Conservation (phyloP, 2,113 vertebrate species). For the Ia io region DNA sequence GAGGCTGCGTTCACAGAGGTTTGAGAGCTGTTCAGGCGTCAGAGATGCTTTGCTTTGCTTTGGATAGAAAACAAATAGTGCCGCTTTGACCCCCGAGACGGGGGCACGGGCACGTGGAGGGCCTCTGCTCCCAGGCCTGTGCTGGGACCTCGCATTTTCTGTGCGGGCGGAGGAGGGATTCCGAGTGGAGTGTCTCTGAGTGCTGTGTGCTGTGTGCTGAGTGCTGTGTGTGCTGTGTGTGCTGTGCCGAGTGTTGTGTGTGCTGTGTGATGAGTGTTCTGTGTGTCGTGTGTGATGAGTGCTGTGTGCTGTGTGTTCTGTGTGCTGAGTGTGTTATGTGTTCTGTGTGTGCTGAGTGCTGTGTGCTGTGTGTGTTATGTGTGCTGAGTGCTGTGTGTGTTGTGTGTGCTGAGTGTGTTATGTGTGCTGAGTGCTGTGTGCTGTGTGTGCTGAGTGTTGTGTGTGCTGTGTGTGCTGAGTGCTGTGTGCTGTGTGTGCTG, state of each 20-base stretch:
- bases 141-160: neutral
- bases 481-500: neutral
- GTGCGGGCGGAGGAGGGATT: fast-evolving
- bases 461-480: neutral
- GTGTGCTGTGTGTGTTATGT: neutral
- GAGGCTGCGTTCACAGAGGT: too few relatives aligned
- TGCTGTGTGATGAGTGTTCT: neutral
- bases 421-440: neutral
- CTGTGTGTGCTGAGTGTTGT: neutral
- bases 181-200: too few relatives aligned
- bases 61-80: neutral
- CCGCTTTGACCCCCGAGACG: neutral
- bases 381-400: neutral
- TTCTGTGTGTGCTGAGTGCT: too few relatives aligned
- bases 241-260: neutral
- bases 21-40: neutral
- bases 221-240: neutral
- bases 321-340: neutral
- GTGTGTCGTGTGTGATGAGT: neutral
- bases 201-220: too few relatives aligned
- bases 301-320: neutral
- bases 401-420: too few relatives aligned
- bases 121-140: neutral
- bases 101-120: too few relatives aligned
- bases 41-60: neutral